Evolutionary conservation across 1,140 invertebrate species (phyloP), one percentile per base, ranked within the genome.

Genomic region (Periplaneta americana): DNA sequence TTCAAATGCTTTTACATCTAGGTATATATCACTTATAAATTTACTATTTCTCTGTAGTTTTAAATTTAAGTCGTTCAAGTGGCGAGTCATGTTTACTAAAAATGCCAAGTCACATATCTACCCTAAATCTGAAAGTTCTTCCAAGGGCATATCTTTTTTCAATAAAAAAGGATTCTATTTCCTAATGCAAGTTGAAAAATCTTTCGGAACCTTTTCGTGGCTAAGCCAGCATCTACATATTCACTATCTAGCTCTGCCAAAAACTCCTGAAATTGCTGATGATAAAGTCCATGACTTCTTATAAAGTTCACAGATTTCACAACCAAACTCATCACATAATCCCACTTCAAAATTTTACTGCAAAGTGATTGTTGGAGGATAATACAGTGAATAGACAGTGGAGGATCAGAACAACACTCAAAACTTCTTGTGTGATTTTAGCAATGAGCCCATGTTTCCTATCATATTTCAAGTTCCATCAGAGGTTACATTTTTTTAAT

Each of bases 271-370:
- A 88, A 87, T 80, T 86, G 83, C 32, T 84, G 83, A 82, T 86
- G 84, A 66, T 84, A 85, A 36, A 87, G 86, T 80, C 82, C 85
- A 78, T 83, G 83, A 75, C 84, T 84, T 83, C 84, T 80, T 81
- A 87, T 87, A 75, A 84, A 86, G 82, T 88, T 87, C 33, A 87
- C 83, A 83, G 81, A 84, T 83, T 85, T 85, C 81, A 86, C 82
- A 79, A 86, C 84, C 35, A 84, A 79, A 36, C 84, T 79, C 84
- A 87, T 86, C 76, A 87, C 84, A 85, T 85, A 81, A 82, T 83
- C 79, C 79, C 74, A 74, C 10, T 74, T 74, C 74, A 13, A 74
- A 74, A 74, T 74, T 74, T n/a, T n/a, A 74, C 74, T n/a, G 74
- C n/a, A 9, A 31, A 74, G 74, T 9, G 74, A 74, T 74, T 74